Base-by-base conservation (phyloP, 2,113 vertebrate genomes). In the Atlantisia rogersi region DNA sequence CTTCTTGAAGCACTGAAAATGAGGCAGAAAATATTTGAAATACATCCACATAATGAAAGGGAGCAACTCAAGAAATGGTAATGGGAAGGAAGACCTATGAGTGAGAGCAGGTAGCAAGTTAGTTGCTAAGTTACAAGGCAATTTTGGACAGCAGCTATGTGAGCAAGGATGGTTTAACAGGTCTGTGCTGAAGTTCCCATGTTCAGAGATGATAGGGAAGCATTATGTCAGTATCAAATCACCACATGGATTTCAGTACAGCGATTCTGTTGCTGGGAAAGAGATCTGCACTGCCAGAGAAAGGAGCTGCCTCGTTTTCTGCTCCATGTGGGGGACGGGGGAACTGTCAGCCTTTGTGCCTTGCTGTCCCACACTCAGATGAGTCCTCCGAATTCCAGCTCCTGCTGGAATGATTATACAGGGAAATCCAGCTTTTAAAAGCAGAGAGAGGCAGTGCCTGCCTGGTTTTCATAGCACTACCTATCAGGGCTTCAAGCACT, bases 71-170 rank as follows among this genome's bases (percentile, higher is more conserved):
- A 70, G 62, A 84, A 82, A 64, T 44, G 11, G 48, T 68, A 40
- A 65, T 21, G 53, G 71, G 91, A 48, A 65, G 59, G 82, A 48
- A 50, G 79, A n/a, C 59, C 81, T 62, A 2, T 22, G 56, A 85
- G 74, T 29, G 62, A 76, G 53, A 73, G 84, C 74, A 82, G 82
- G 40, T 76, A 95, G 82, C 67, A 80, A 82, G 78, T 82, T n/a
- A 77, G 94, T 94, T 93, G 91, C 91, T 91, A 93, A 87, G 93
- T 91, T 90, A 95, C 55, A 0, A 90, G 92, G 79, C 73, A 74
- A 26, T 93, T 96, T 93, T 78, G 90, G 92, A 65, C 67, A 65
- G 91, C 77, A 85, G 89, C 59, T 73, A 0, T 15, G n/a, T 44
- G 76, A 74, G 74, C 77, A 91, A 83, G 73, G 70, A 37, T 80